Base-by-base conservation (phyloP, 2,113 vertebrate genomes). In the Hepsetus odoe region DNA sequence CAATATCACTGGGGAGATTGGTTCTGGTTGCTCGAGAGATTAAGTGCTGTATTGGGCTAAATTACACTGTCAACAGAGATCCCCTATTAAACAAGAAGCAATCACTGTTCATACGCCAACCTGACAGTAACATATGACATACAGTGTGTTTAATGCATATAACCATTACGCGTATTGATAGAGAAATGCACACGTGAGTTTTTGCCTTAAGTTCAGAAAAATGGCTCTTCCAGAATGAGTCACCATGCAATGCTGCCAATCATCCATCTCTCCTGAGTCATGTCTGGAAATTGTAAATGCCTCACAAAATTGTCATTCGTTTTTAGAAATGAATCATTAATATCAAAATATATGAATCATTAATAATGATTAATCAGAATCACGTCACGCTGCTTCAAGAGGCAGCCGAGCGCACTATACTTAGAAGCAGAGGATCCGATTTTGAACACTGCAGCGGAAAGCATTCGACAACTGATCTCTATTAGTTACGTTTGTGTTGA, bases 11-110 rank as follows among this genome's bases (percentile, higher is more conserved):
- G 80, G 74, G 16, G 83, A 77, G 70, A 42, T 61, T 74, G 64
- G 56, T 58, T 40, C 65, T 35, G 56, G 56, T 22, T 32, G 65
- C 78, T 81, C 70, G 80, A 83, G 86, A 85, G 86, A 86, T 87
- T 83, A 88, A 28, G 66, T 51, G 24, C 53, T 30, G 20, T 55
- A 33, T 12, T 28, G 46, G 28, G 9, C 24, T 33, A 30, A 53
- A 53, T 33, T 55, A 53, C n/a, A 35, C 28, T 20, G 26, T 33
- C 44, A 71, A 71, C 44, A 70, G 51, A 71, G 26, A n/a, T 53
- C 11, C 26, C 28, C 18, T 26, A 64, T 32, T 32, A 35, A 64
- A 64, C 30, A 20, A 64, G 32, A 18, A 35, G 32, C 30, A 64
- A 35, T 35, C 12, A 35, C 58, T 1, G 30, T 1, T 64, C 18